A percentile compares a stretch with the other conserved stretches of the same genome.
Evolutionary conservation across 1,140 invertebrate species (phyloP).

Genomic region (Lamellibrachia luymesi): DNA sequence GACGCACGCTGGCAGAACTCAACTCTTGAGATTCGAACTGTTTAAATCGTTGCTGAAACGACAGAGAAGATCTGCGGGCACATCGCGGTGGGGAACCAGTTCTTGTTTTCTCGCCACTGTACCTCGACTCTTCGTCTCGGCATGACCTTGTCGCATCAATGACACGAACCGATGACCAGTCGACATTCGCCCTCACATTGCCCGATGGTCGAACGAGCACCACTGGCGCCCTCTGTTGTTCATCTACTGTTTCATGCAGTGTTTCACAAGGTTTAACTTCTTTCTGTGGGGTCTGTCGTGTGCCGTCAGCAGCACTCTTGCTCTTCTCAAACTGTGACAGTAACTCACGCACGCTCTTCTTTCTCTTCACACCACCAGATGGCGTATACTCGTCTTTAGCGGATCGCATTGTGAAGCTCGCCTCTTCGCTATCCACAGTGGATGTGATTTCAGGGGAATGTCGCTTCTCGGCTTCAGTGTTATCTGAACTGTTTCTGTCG

Average conservation of each 20-base stretch:
- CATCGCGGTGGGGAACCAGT: not conserved
- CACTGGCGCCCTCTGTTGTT: not conserved
- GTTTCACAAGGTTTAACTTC: not conserved
- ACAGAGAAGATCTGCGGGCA: not conserved
- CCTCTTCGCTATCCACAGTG: constrained; percentile 12
- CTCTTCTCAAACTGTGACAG: constrained; percentile 22
- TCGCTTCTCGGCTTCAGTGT: not conserved
- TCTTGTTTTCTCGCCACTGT: not conserved
- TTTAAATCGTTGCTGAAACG: constrained; percentile 1
- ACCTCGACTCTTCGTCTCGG: not conserved
- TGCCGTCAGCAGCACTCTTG: not conserved
- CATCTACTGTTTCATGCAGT: not conserved
- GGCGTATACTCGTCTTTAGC: not conserved
- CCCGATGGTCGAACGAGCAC: not conserved
- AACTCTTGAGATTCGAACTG: not conserved
- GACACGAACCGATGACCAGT: not conserved
- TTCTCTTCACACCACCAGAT: constrained; percentile 18
- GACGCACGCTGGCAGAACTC: not conserved
- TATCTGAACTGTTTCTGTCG: not conserved
- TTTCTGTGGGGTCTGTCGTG: not conserved
- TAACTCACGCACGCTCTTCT: constrained; percentile 21
- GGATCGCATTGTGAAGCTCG: not conserved
- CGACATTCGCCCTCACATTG: not conserved
- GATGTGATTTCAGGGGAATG: not conserved
- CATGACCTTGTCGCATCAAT: not conserved